Evolutionary conservation across 2,113 vertebrate genomes (phyloP), one percentile per base, ranked within the genome.

Genomic region (Menura novaehollandiae): DNA sequence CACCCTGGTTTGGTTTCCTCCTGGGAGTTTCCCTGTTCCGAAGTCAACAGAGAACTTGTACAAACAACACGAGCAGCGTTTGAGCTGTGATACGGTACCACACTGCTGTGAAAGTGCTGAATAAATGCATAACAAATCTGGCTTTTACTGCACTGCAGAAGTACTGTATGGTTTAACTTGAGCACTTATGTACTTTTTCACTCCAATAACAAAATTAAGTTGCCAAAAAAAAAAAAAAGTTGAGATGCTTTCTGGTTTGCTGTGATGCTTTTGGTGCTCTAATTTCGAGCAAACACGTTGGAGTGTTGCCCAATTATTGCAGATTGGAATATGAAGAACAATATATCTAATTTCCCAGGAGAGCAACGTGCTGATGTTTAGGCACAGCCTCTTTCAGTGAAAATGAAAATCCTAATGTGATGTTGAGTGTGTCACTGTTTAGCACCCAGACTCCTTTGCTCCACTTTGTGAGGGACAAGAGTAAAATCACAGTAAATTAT

Each of bases 91-190:
- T 89, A 22, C 2, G 44, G 35, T 17, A 63, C 64, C 37, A 22
- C 1, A 4, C 43, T 89, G 51, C 91, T 51, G 33, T 33, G 23
- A 35, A 86, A 88, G 77, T 53, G 39, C 77, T 44, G 87, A 75
- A 94, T 89, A 90, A 95, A 95, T 83, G 60, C 88, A 79, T 74
- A 93, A 89, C 66, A 87, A 87, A 90, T 85, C 69, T 60, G 6
- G 1, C 67, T 95, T 64, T 43, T 69, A 64, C 84, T 72, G 74
- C 64, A 22, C 69, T 80, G 49, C 20, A 9, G 15, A 85, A 93
- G 49, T 59, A 35, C 76, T 58, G 4, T 11, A 30, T 51, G 41
- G 41, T 76, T 95, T 93, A 62, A 68, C 72, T 88, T 26, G 10
- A 91, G 55, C 75, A 43, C 66, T 89, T 87, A 30, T 0, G 6